A percentile compares a stretch with the other conserved stretches of the same genome.
Evolutionary conservation across 2,113 vertebrate genomes (phyloP).

Genomic region (Bufo bufo): DNA sequence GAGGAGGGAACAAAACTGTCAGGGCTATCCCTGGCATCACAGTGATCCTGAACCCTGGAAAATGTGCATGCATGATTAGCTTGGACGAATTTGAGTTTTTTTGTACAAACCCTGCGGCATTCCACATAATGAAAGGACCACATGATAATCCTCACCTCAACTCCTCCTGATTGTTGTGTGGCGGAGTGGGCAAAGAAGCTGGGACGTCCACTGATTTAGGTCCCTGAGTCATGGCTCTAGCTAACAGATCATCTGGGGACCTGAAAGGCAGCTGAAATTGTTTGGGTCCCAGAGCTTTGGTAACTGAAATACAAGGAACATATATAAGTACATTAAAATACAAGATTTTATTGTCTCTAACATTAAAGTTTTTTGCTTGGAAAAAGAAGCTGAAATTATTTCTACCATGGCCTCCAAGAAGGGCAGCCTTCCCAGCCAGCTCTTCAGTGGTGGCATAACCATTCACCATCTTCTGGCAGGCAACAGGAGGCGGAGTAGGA

Average conservation of each 20-base stretch:
- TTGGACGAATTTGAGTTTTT: not conserved
- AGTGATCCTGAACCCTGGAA: slow-evolving; percentile 82
- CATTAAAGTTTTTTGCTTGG: not conserved
- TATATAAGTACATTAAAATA: not conserved
- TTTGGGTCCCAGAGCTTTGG: slow-evolving; percentile 88
- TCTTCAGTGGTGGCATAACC: slow-evolving; percentile 93
- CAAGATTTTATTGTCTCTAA: not conserved
- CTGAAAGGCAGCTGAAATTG: slow-evolving; percentile 87
- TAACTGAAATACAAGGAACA: slow-evolving; percentile 74
- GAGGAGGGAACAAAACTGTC: slow-evolving; percentile 92
- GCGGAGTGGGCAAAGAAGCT: slow-evolving; percentile 93
- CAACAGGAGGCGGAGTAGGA: slow-evolving; percentile 90
- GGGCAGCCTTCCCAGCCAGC: slow-evolving; percentile 83
- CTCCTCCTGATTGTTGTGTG: slow-evolving; percentile 96
- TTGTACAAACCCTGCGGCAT: no score
- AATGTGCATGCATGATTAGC: not conserved
- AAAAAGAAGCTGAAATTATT: not conserved
- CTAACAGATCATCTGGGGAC: slow-evolving; percentile 82
- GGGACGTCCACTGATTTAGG: slow-evolving; percentile 92
- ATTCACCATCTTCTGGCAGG: slow-evolving; percentile 90
- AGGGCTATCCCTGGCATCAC: slow-evolving; percentile 81
- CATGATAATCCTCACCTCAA: slow-evolving; percentile 75
- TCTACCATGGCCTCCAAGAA: slow-evolving; percentile 82
- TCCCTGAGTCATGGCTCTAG: slow-evolving; percentile 83
- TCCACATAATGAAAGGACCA: not conserved